Evolutionary conservation across 2,113 vertebrate species (phyloP).

Genomic region (Ascaphus truei): DNA sequence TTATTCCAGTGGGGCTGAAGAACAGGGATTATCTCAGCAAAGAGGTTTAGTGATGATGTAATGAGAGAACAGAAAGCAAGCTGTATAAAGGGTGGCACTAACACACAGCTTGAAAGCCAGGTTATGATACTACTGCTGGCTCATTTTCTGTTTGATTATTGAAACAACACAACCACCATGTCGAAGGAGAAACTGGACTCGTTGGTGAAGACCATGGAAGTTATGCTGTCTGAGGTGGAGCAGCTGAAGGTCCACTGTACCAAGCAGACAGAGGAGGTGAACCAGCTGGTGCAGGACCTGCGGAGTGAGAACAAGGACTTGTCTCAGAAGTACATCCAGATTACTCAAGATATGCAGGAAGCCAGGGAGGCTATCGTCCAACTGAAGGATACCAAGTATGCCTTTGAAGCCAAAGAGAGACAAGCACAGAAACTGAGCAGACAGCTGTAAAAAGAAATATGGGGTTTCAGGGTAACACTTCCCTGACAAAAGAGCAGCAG

Average conservation of each 20-base stretch:
- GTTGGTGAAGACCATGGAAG: conserved; percentile 81
- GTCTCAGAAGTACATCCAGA: conserved; percentile 73
- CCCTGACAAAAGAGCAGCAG: no score
- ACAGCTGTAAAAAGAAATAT: conserved; percentile 66
- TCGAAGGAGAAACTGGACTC: conserved; percentile 80
- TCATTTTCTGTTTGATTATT: not conserved
- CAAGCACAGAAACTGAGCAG: conserved; percentile 85
- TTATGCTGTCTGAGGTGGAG: conserved; percentile 80
- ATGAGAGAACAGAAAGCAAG: conserved; percentile 30
- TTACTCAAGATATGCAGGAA: conserved; percentile 69
- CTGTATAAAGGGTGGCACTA: conserved; percentile 38
- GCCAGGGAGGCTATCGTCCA: conserved; percentile 73
- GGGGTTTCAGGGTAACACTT: no score
- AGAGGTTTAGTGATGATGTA: conserved; percentile 46
- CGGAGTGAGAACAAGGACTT: conserved; percentile 73
- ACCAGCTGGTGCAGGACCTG: conserved; percentile 72
- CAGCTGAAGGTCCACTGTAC: conserved; percentile 80
- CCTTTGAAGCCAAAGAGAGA: conserved; percentile 76
- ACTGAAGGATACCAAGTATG: conserved; percentile 72
- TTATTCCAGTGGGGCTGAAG: conserved; percentile 53
- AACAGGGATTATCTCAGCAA: conserved; percentile 53
- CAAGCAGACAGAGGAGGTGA: conserved; percentile 77
- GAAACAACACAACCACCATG: conserved; percentile 52
- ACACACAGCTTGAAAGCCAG: conserved; percentile 31
- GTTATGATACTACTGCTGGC: not conserved